phyloP scores from a whole-genome alignment of 2,888 invertebrate genomes.

The Nebria salina region DNA sequence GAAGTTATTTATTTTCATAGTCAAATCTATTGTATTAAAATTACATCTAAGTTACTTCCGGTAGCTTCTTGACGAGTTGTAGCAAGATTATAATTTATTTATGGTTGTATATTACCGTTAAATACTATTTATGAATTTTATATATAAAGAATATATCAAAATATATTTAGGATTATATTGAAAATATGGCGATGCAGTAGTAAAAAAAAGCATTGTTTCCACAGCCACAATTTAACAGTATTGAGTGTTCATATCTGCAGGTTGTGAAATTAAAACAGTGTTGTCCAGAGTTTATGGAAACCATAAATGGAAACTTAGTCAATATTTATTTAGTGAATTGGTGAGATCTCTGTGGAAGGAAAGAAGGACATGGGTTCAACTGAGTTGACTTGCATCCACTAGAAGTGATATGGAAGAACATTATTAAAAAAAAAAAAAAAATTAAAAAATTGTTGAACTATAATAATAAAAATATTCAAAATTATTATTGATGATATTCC shows the following conservation, averaged over 20 bases:
- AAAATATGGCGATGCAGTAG: conserved; percentile 45
- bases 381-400: not conserved
- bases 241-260: conserved; percentile 57
- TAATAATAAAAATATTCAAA: no score
- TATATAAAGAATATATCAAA: conserved; percentile 8
- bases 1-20: not conserved
- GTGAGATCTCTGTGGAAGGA: conserved; percentile 39
- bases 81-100: conserved; percentile 42
- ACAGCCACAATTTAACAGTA: conserved; percentile 53
- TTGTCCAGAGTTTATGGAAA: conserved; percentile 32
- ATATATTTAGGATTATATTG: conserved; percentile 14
- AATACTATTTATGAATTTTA: conserved; percentile 30
- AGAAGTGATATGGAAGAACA: no score
- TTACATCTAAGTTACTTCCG: not conserved
- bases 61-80: conserved; percentile 5
- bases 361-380: conserved; percentile 26
- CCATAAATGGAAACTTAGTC: conserved; percentile 20
- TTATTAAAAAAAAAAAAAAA: no score
- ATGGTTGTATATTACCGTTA: conserved; percentile 41
- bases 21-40: not conserved
- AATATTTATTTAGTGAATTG: conserved; percentile 32
- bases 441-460: no score
- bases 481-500: no score
- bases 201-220: conserved; percentile 45
- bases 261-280: conserved; percentile 54